These are phyloP conservation scores for Linnaemya tessellans DNA, from an alignment of 2,888 invertebrate species.

Conservation along the genomic window DNA sequence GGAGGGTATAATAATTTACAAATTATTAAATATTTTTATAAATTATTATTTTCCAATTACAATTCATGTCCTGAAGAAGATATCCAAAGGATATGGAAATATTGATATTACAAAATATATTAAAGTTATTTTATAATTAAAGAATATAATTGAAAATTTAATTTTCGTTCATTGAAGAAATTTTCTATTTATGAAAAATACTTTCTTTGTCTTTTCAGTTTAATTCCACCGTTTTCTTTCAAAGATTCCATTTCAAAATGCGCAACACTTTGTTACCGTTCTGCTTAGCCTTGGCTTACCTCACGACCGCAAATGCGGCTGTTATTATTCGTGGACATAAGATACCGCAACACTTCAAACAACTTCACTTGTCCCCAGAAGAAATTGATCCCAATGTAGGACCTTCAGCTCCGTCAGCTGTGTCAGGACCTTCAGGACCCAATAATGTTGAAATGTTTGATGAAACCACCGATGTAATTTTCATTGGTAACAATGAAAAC, in stretches of 20 bases:
- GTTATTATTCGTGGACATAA: slow-evolving; percentile 79
- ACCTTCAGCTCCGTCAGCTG: slow-evolving; percentile 74
- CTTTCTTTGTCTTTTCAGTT: slow-evolving; percentile 67
- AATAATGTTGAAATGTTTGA: slow-evolving; percentile 72
- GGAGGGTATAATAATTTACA: no score
- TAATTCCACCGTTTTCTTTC: background rate
- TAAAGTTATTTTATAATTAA: no score
- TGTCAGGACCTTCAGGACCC: slow-evolving; percentile 76
- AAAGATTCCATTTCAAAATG: slow-evolving; percentile 46
- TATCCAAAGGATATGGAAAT: no score
- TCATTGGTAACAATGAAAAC: slow-evolving; percentile 57
- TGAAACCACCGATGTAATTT: slow-evolving; percentile 65
- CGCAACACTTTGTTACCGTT: slow-evolving; percentile 72
- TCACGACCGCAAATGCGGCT: slow-evolving; percentile 73
- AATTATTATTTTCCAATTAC: no score
- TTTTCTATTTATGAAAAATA: background rate
- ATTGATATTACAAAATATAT: no score
- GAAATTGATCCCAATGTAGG: slow-evolving; percentile 83
- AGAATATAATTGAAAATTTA: no score
- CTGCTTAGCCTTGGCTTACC: slow-evolving; percentile 72
- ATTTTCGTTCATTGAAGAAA: no score
- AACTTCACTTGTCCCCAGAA: slow-evolving; percentile 79
- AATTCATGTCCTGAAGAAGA: no score
- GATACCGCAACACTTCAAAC: slow-evolving; percentile 80
- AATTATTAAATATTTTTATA: no score